These are phyloP conservation scores for Sinella curviseta DNA, from an alignment of 1,140 invertebrate genomes.

Conservation along the genomic window DNA sequence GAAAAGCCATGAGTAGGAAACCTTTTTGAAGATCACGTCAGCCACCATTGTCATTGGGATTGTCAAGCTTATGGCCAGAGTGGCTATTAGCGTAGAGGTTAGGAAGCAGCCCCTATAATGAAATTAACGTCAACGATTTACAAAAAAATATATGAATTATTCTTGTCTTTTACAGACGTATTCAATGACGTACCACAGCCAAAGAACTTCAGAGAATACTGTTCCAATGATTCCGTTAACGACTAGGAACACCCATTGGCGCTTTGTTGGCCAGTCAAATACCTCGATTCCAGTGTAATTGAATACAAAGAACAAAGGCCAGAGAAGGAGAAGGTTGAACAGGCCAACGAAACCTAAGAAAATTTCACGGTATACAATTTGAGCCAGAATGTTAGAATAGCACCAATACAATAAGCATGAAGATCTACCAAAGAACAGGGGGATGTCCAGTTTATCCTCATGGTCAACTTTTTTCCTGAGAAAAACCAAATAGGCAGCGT, in stretches of 20 bases:
- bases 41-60: slow-evolving; percentile 83
- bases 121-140: slow-evolving; percentile 37
- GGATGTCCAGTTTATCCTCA: slow-evolving; percentile 84
- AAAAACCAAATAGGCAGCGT: slow-evolving; percentile 80
- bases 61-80: slow-evolving; percentile 76
- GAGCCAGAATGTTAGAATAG: not conserved
- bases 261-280: slow-evolving; percentile 77
- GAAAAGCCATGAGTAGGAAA: slow-evolving; percentile 72
- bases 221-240: slow-evolving; percentile 85
- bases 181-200: slow-evolving; percentile 72
- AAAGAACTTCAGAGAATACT: slow-evolving; percentile 79
- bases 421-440: slow-evolving; percentile 80
- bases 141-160: too few species aligned
- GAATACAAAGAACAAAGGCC: slow-evolving; percentile 82
- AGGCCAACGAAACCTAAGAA: slow-evolving; percentile 78
- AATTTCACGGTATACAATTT: too few species aligned
- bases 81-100: slow-evolving; percentile 82
- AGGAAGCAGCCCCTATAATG: slow-evolving; percentile 78
- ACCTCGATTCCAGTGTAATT: slow-evolving; percentile 74
- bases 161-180: not conserved
- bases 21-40: slow-evolving; percentile 73
- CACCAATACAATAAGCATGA: not conserved
- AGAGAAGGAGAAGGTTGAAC: slow-evolving; percentile 76
- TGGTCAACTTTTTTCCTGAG: slow-evolving; percentile 76
- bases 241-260: slow-evolving; percentile 75